These are phyloP conservation scores for Corythoichthys haematopterus DNA, from an alignment of 2,113 vertebrate species.

Conservation along the genomic window DNA sequence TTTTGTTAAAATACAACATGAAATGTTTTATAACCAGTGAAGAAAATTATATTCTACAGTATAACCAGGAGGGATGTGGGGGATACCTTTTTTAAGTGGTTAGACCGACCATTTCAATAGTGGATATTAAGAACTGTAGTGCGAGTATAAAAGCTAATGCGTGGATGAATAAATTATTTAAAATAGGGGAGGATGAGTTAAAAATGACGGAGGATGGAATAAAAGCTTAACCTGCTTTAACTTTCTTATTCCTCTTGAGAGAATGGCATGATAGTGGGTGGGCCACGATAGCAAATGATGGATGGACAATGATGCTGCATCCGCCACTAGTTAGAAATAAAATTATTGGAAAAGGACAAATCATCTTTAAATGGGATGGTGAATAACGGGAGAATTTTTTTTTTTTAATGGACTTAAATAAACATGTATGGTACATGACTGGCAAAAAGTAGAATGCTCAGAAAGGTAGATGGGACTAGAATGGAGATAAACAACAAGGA, in stretches of 20 bases:
- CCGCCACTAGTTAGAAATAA: background rate
- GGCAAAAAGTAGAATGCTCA: background rate
- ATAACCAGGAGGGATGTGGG: background rate
- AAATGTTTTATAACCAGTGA: background rate
- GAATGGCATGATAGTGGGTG: background rate
- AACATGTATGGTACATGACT: background rate
- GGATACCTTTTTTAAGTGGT: background rate
- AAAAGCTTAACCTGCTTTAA: background rate
- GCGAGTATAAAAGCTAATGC: background rate
- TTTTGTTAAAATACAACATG: background rate
- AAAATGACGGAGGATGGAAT: background rate
- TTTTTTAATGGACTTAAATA: too few relatives aligned
- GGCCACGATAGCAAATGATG: background rate
- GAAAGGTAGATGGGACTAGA: slow-evolving; percentile 1
- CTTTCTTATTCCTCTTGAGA: slow-evolving; percentile 4
- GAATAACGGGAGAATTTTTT: background rate
- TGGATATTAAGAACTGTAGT: too few relatives aligned
- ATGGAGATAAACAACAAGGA: slow-evolving; percentile 1
- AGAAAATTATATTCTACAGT: background rate
- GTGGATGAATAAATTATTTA: background rate
- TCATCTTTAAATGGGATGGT: background rate
- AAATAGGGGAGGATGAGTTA: background rate
- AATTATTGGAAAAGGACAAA: background rate
- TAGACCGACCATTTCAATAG: background rate
- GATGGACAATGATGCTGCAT: background rate